Percentiles rank a stretch among this genome's conserved stretches.
Conservation (phyloP, 2,888 invertebrate genomes). For the Aproaerema taeniolella region DNA sequence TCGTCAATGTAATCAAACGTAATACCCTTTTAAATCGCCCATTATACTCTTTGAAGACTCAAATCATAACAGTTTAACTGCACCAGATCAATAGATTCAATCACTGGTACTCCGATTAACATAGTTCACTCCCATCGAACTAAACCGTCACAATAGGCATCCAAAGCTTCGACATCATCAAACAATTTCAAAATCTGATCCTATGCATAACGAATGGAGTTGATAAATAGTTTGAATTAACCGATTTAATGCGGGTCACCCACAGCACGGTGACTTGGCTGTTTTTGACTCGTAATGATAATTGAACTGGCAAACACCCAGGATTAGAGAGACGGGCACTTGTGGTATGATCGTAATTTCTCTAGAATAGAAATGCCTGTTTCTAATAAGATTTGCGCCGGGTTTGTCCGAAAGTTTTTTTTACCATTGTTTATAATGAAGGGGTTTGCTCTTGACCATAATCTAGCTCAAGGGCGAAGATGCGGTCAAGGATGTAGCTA, state of each 20-base stretch:
- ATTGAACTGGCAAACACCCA: constrained; percentile 78
- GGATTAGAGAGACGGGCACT: constrained; percentile 22
- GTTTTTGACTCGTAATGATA: constrained; percentile 68
- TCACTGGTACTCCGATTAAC: constrained; percentile 61
- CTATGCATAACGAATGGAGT: constrained; percentile 74
- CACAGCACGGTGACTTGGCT: constrained; percentile 68
- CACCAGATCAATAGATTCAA: constrained; percentile 56
- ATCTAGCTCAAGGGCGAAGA: no score
- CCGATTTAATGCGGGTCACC: constrained; percentile 78
- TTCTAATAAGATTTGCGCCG: no score
- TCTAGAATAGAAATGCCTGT: no score
- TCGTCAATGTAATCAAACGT: no score
- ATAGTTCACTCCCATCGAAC: constrained; percentile 72
- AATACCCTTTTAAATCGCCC: no score
- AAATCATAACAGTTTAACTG: constrained; percentile 32
- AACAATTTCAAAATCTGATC: constrained; percentile 74
- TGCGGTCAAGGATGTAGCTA: no score
- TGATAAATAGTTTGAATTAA: constrained; percentile 77
- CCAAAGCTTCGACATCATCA: constrained; percentile 70
- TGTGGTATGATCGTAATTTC: no score
- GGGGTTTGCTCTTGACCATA: no score
- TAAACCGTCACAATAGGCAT: constrained; percentile 61
- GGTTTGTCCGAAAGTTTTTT: no score
- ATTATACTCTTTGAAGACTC: constrained; percentile 6
- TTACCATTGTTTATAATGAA: no score